These are phyloP conservation scores for Corbicula japonica DNA, from an alignment of 2,888 invertebrate genomes.

Conservation along the genomic window DNA sequence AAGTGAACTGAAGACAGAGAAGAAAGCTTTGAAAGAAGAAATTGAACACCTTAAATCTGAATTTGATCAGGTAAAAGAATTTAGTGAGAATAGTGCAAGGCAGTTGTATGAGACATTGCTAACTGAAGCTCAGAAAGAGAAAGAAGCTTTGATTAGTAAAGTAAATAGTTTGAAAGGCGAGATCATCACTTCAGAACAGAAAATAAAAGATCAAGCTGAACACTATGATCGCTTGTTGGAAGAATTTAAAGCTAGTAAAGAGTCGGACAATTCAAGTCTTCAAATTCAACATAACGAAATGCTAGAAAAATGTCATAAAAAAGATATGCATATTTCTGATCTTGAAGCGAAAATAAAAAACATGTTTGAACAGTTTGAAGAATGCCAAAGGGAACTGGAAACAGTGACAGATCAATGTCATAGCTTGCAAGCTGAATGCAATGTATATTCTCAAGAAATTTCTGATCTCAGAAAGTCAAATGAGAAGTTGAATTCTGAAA, in stretches of 20 bases:
- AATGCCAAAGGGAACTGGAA: conserved; percentile 65
- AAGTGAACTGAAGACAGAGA: conserved; percentile 26
- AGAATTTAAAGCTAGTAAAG: conserved; percentile 67
- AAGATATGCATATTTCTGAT: conserved; percentile 72
- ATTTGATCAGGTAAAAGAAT: conserved; percentile 21
- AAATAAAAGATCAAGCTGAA: conserved; percentile 63
- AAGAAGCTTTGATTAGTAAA: conserved; percentile 2
- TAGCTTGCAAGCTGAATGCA: conserved; percentile 52
- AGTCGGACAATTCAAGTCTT: conserved; percentile 66
- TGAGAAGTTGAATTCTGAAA: conserved; percentile 25
- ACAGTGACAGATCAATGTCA: conserved; percentile 65
- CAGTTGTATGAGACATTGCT: conserved; percentile 22
- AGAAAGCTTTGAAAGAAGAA: conserved; percentile 40
- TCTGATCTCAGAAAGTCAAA: conserved; percentile 3
- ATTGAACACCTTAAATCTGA: conserved; percentile 35
- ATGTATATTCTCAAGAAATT: conserved; percentile 28
- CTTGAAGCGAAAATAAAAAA: conserved; percentile 63
- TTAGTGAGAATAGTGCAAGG: conserved; percentile 21
- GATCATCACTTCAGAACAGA: conserved; percentile 36
- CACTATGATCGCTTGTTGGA: conserved; percentile 75
- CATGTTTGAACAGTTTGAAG: conserved; percentile 63
- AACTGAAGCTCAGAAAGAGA: conserved; percentile 11
- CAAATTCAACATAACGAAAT: conserved; percentile 69
- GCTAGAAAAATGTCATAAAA: conserved; percentile 68
- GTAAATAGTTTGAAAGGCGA: conserved; percentile 43